These are phyloP conservation scores for Mustela nigripes DNA, from an alignment of 2,113 vertebrate species.

Conservation along the genomic window DNA sequence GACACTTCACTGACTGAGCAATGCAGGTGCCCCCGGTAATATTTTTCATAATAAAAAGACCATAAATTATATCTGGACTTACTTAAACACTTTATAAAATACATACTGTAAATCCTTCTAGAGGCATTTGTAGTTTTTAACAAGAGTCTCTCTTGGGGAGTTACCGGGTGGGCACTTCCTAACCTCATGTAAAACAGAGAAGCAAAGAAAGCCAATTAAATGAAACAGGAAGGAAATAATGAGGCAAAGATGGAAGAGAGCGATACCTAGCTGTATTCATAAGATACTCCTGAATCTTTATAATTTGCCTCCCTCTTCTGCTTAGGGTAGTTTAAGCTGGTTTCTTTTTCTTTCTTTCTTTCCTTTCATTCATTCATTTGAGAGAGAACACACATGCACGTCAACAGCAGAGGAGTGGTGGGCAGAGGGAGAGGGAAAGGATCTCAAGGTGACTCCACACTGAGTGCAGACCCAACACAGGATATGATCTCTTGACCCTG, in stretches of 20 bases:
- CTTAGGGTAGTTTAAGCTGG: not conserved
- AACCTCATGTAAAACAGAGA: not conserved
- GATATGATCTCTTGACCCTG: not conserved
- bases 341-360: not conserved
- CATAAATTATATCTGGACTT: not conserved
- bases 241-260: not conserved
- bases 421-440: not conserved
- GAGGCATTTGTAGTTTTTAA: not conserved
- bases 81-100: not conserved
- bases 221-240: not conserved
- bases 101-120: not conserved
- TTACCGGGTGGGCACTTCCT: not conserved
- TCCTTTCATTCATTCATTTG: not conserved
- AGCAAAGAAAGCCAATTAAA: not conserved
- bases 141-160: not conserved
- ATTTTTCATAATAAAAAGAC: constrained; percentile 17
- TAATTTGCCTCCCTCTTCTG: not conserved
- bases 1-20: too few relatives aligned
- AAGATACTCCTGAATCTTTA: not conserved
- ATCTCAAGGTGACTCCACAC: not conserved
- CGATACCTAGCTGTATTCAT: not conserved
- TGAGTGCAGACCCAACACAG: not conserved
- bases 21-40: too few relatives aligned
- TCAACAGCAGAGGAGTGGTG: not conserved
- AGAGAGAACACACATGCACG: not conserved